Evolutionary conservation across 2,113 vertebrate genomes (phyloP), one percentile per base, ranked within the genome.

Genomic region (Rhabdomys dilectus): DNA sequence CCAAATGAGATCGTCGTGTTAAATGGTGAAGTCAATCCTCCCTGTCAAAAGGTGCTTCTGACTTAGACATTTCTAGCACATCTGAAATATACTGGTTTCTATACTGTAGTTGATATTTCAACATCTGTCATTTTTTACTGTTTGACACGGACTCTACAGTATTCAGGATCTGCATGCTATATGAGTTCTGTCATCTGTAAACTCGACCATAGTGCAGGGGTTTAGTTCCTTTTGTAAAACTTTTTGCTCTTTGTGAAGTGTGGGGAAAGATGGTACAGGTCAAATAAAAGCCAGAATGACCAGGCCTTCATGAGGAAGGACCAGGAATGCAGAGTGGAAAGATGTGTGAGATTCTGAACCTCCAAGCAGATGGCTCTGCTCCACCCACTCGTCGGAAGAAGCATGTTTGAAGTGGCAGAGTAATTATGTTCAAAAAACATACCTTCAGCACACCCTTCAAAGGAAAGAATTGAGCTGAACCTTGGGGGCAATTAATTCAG

Each of bases 361-460:
- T 77, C 29, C 19, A 36, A 62, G 66, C 31, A 45, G 92, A 96
- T 84, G 96, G 77, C 85, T 90, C 31, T 42, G 60, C 76, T 89
- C 91, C 81, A 82, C 73, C 2, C 3, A 85, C 62, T 53, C 85
- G 45, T 66, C 85, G 90, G 76, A 81, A 96, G 66, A 66, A 82
- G 80, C 85, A n/a, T 73, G 93, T 95, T 96, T 96, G 95, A 97
- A 97, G 85, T 94, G 92, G 93, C 88, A 94, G 91, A 92, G 93
- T 94, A 95, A 98, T 96, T 96, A 93, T 80, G 53, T 81, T 97
- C 31, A 89, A 96, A 96, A 64, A 88, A 62, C 86, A 88, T 93
- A 95, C 85, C 94, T 80, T 94, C 26, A 48, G 3, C 60, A 24
- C 94, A 42, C 56, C 94, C 84, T 96, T 97, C 94, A 95, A 96